Evolutionary conservation across 2,888 invertebrate species (phyloP), one percentile per base, ranked within the genome.

Genomic region (Leptogaster cylindrica): DNA sequence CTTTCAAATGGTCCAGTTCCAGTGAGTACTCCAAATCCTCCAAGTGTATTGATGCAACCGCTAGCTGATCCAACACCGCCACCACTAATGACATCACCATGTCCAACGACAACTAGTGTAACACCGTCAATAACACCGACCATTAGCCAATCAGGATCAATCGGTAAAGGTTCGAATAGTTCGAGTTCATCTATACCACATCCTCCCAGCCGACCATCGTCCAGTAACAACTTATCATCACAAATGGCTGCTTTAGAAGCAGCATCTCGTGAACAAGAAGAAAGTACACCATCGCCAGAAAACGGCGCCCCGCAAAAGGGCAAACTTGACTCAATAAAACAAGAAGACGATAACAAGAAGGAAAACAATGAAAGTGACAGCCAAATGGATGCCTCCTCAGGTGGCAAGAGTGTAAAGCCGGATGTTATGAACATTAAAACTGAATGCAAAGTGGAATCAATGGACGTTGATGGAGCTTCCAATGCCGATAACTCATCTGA

Each of bases 181-280:
- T 65, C 52, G 7, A 68, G 48, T 39, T 58, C 74, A 4, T 73
- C 74, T 20, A 67, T 71, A 68, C 70, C 55, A 68, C 74, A 67
- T 70, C 76, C 66, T 68, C 50, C 70, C 14, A 66, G 77, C 74
- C 69, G 76, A 73, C 48, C 74, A 73, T 81, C 83, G n/a, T 84
- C 85, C 14, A 81, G 81, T 41, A 81, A 79, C 44, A 80, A 81
- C 67, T 84, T 88, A 77, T 88, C 89, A 16, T 88, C 89, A 7
- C 89, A 89, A 77, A 88, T 89, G 86, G 88, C 89, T 10, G 89
- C 89, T 3, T 85, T 89, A 63, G 87, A 86, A 72, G 89, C 89
- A 3, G 88, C 89, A 3, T 85, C 88, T 0, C 84, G 88, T 25
- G 88, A 88, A 72, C 84, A 86, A 71, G 85, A 86, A 73, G 88